Conservation (phyloP, 1,140 invertebrate species). For the Leptestheria dahalacensis region DNA sequence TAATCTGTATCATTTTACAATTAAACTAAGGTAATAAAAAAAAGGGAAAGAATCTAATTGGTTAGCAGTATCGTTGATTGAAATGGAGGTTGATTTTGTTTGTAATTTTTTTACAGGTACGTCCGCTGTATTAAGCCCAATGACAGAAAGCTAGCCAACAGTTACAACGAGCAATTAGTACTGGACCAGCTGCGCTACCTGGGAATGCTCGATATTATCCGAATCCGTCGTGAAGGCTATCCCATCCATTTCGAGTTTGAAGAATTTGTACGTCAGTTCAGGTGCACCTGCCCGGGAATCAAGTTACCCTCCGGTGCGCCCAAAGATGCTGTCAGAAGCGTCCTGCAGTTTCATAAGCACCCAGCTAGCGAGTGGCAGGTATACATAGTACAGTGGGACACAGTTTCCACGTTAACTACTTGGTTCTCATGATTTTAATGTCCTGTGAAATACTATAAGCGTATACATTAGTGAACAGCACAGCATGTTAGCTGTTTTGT, state of each 20-base stretch:
- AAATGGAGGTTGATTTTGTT: background rate
- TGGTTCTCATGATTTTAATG: background rate
- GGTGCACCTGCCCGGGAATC: conserved; percentile 36
- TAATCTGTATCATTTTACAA: no score
- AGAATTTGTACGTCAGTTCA: conserved; percentile 63
- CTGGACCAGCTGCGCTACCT: conserved; percentile 81
- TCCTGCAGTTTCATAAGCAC: background rate
- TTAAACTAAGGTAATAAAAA: background rate
- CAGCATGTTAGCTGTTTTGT: no score
- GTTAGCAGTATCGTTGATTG: no score
- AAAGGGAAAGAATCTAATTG: no score
- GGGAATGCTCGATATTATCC: conserved; percentile 90
- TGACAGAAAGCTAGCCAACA: conserved; percentile 63
- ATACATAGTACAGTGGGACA: no score
- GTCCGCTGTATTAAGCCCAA: conserved; percentile 93
- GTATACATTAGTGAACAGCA: no score
- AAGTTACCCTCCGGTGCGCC: background rate
- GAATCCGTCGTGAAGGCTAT: conserved; percentile 82
- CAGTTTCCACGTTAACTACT: background rate
- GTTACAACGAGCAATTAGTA: conserved; percentile 68
- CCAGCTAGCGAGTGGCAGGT: conserved; percentile 3
- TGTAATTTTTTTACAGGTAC: conserved; percentile 42
- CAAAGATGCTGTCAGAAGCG: background rate
- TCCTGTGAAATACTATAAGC: no score
- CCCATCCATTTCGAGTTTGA: conserved; percentile 69